These are phyloP conservation scores for Xylophagus ater DNA, from an alignment of 2,888 invertebrate species.

Conservation along the genomic window DNA sequence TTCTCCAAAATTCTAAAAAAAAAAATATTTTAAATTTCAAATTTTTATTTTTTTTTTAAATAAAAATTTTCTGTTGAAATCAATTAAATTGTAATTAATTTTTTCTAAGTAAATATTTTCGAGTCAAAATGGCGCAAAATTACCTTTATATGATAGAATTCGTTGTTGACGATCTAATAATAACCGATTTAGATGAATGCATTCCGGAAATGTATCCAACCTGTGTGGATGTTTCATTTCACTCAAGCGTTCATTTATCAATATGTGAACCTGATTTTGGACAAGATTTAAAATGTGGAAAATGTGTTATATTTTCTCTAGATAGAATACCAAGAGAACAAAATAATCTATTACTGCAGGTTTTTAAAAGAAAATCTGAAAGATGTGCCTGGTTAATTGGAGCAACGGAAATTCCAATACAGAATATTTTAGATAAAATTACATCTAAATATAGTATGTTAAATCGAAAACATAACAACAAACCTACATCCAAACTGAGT, in stretches of 20 bases:
- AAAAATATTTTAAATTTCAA: too few species aligned
- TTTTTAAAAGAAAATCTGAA: conserved; percentile 34
- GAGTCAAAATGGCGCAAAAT: conserved; percentile 27
- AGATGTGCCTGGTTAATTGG: conserved; percentile 36
- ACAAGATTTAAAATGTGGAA: conserved; percentile 26
- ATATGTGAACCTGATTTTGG: conserved; percentile 35
- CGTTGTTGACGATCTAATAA: conserved; percentile 33
- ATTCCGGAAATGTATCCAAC: conserved; percentile 38
- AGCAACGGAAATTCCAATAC: conserved; percentile 28
- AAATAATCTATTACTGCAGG: conserved; percentile 29
- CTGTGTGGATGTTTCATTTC: conserved; percentile 34
- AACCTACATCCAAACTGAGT: too few species aligned
- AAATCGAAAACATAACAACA: too few species aligned
- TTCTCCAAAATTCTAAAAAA: too few species aligned
- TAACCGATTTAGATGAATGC: conserved; percentile 32
- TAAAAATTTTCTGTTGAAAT: too few species aligned
- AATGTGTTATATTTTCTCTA: conserved; percentile 32
- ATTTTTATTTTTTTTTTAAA: too few species aligned
- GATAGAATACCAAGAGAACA: conserved; percentile 29
- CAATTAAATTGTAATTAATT: too few species aligned
- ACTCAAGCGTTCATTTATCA: conserved; percentile 31
- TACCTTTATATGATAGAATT: conserved; percentile 36
- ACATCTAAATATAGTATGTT: too few species aligned
- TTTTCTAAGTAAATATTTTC: too few species aligned
- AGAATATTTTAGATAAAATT: conserved; percentile 32